phyloP scores from a whole-genome alignment of 1,140 invertebrate species.

The Drosophila lacertosa region DNA sequence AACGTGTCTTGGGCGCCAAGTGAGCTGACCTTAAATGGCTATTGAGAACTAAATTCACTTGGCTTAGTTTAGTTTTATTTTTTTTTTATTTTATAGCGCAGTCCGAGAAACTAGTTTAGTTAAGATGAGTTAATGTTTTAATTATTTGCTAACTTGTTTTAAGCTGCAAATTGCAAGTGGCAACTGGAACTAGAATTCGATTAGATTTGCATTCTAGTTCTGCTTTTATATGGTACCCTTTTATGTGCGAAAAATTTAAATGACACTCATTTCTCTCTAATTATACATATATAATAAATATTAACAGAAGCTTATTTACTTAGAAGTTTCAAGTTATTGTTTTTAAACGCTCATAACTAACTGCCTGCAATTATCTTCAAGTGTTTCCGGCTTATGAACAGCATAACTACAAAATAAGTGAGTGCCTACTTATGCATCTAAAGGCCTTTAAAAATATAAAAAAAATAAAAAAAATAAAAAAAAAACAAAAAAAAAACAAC shows the following conservation, averaged over 20 bases:
- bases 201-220: conserved; percentile 39
- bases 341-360: conserved; percentile 6
- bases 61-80: conserved; percentile 25
- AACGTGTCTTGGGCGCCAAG: conserved; percentile 31
- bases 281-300: neutral
- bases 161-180: conserved; percentile 8
- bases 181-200: conserved; percentile 19
- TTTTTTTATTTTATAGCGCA: neutral
- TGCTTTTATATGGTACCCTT: conserved; percentile 17
- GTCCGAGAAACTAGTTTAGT: conserved; percentile 34
- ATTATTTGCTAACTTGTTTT: conserved; percentile 30
- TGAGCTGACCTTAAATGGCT: conserved; percentile 24
- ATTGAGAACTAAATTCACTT: conserved; percentile 3
- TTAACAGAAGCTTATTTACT: neutral
- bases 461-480: conserved; percentile 1
- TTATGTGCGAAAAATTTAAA: neutral
- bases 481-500: conserved; percentile 1
- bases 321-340: conserved; percentile 9
- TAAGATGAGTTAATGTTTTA: conserved; percentile 34
- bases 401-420: conserved; percentile 20
- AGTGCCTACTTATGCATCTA: conserved; percentile 17
- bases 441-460: conserved; percentile 24
- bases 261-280: neutral
- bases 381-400: conserved; percentile 71
- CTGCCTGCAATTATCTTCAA: conserved; percentile 51